These are phyloP conservation scores for Drosophila falleni DNA, from an alignment of 2,888 invertebrate genomes.

Conservation along the genomic window DNA sequence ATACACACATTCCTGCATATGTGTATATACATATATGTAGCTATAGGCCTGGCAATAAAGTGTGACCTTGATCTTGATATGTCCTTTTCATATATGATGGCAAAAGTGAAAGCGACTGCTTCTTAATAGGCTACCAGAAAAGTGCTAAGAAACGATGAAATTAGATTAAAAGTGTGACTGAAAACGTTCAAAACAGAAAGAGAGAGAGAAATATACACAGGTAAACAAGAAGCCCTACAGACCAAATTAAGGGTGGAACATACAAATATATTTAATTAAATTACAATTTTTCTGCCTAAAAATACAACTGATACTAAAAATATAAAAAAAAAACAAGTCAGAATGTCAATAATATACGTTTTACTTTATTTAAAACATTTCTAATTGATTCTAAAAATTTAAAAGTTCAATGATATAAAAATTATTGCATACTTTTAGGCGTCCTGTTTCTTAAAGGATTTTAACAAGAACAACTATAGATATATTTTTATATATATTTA, in stretches of 20 bases:
- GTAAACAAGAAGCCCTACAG: not conserved
- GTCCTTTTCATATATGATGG: constrained; percentile 2
- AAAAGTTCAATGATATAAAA: too few species aligned
- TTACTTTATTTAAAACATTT: too few species aligned
- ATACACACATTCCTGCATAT: not conserved
- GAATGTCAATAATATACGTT: too few species aligned
- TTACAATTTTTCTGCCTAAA: not conserved
- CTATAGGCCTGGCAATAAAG: not conserved
- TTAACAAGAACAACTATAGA: too few species aligned
- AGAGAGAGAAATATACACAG: too few species aligned
- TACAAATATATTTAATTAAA: too few species aligned
- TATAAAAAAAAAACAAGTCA: not conserved
- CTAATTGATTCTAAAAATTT: too few species aligned
- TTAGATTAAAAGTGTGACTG: constrained; percentile 5
- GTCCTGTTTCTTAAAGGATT: too few species aligned
- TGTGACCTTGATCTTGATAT: constrained; percentile 50
- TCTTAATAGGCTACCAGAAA: constrained; percentile 9
- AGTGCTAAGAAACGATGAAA: constrained; percentile 8
- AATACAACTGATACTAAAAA: too few species aligned
- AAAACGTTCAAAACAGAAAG: not conserved
- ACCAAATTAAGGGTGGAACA: not conserved
- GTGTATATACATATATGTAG: too few species aligned
- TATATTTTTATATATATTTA: too few species aligned
- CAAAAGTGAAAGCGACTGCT: constrained; percentile 14
- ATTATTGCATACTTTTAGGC: too few species aligned